A percentile compares a stretch with the other conserved stretches of the same genome.
These are phyloP conservation scores for Poeciliopsis infans DNA, from an alignment of 2,797 vertebrate genomes.

Conservation along the genomic window DNA sequence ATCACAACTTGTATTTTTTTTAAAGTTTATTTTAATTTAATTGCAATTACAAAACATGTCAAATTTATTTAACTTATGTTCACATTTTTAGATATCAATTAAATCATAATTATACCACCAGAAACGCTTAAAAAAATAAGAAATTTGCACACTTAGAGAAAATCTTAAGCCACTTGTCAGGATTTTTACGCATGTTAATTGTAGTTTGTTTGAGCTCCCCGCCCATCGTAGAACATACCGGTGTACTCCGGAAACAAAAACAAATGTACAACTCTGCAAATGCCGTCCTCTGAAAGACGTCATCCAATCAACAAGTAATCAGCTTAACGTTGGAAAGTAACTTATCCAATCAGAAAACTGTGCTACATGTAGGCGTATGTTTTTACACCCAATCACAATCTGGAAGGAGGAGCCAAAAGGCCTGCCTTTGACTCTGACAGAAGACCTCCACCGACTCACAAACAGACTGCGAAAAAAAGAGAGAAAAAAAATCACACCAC, in stretches of 20 bases:
- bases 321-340: conserved; percentile 45
- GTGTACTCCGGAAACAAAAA: background rate
- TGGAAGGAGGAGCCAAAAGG: conserved; percentile 46
- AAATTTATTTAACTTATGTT: background rate
- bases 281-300: conserved; percentile 37
- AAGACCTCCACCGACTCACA: conserved; percentile 54
- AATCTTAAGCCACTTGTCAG: background rate
- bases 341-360: conserved; percentile 45
- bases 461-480: conserved; percentile 51
- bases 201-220: background rate
- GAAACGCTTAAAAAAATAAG: background rate
- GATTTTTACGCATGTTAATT: background rate
- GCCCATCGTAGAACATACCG: background rate
- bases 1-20: background rate
- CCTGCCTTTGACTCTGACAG: conserved; percentile 59
- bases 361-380: conserved; percentile 41
- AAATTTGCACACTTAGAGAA: background rate
- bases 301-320: conserved; percentile 71
- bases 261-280: conserved; percentile 4
- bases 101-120: background rate
- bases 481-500: conserved; percentile 60
- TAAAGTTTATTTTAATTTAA: background rate
- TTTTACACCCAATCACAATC: conserved; percentile 19
- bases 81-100: background rate
- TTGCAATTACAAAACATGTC: background rate